These are phyloP conservation scores for Leptoclinus maculatus DNA, from an alignment of 2,797 vertebrate genomes.

Conservation along the genomic window DNA sequence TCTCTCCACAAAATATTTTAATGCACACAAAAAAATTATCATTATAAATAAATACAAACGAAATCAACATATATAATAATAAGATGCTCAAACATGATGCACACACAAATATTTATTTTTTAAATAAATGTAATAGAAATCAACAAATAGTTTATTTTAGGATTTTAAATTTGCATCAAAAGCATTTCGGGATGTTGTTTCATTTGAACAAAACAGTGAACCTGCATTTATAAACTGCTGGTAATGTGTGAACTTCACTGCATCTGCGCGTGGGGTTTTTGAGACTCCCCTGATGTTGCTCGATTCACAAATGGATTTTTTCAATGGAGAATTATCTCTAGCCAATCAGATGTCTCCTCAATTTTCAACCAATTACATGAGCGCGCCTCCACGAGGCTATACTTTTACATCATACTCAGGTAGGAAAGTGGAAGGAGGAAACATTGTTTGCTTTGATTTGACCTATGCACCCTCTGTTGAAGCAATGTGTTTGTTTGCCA, in stretches of 20 bases:
- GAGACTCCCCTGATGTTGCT: background rate
- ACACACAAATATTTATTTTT: background rate
- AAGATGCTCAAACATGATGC: background rate
- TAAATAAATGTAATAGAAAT: background rate
- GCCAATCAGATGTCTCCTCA: no score
- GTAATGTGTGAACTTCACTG: background rate
- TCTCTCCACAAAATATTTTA: no score
- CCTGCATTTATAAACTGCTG: background rate
- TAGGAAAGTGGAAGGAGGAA: no score
- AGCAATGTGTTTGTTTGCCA: no score
- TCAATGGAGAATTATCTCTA: no score
- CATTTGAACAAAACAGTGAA: background rate
- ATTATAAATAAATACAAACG: background rate
- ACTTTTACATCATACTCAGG: no score
- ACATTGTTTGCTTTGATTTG: no score
- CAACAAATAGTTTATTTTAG: background rate
- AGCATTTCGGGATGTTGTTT: background rate
- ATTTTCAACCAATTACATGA: no score
- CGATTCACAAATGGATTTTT: background rate
- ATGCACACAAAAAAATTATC: no score
- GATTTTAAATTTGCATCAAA: no score
- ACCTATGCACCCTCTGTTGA: no score
- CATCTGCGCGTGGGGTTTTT: background rate
- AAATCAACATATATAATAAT: background rate
- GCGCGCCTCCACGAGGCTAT: no score